Evolutionary conservation across 2,888 invertebrate species (phyloP), one percentile per base, ranked within the genome.

Genomic region (Seira ritae): DNA sequence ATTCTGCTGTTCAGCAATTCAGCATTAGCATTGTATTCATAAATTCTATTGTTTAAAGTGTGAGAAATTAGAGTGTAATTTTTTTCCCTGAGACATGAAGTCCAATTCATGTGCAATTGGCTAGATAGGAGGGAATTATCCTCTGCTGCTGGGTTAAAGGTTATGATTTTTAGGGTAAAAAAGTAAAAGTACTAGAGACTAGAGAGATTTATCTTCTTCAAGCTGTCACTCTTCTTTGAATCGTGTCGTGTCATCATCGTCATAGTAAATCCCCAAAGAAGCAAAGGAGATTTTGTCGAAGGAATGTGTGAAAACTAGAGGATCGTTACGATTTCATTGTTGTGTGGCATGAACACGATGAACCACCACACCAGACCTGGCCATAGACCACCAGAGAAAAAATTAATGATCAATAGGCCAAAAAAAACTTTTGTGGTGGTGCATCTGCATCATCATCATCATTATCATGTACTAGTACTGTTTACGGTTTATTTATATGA

Each of bases 251-350:
- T n/a, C n/a, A n/a, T n/a, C n/a, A n/a, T n/a, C n/a, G n/a, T n/a
- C n/a, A n/a, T 50, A n/a, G 50, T 50, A 50, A 50, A 50, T 50
- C 50, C 50, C 50, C 50, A 50, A 50, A 50, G 50, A n/a, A 50
- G 17, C 50, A n/a, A n/a, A n/a, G n/a, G 15, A 50, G 3, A 50
- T 15, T 50, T 12, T 50, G 3, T 50, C 50, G 17, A 50, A 50
- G 50, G 50, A 50, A 50, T 50, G 50, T 50, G 50, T 50, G 50
- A 50, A 50, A 50, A 50, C 6, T 50, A 8, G 50, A 50, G 50
- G 12, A 8, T 50, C 6, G 50, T 50, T 50, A 50, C 12, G 50
- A 50, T 50, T n/a, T 50, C 50, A 50, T 50, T 50, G 50, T 50
- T 50, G 50, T 50, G 50, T 12, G 50, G 50, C 50, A 50, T 12